Conservation (phyloP, 2,888 invertebrate genomes). For the Euzophera pinguis region DNA sequence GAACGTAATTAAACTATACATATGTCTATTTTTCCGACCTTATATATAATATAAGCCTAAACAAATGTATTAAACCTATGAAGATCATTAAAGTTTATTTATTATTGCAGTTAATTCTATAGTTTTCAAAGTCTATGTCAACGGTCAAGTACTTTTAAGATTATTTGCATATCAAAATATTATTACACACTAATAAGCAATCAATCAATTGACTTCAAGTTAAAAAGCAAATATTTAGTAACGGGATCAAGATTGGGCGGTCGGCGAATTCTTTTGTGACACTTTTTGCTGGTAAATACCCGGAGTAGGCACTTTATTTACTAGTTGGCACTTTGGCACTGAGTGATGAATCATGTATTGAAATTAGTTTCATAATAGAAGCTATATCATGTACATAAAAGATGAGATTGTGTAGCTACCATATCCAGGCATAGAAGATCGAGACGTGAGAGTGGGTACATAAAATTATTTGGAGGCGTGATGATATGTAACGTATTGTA, state of each 20-base stretch:
- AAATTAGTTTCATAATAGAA: not conserved
- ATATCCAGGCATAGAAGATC: too few species aligned
- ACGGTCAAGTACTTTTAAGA: not conserved
- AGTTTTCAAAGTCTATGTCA: not conserved
- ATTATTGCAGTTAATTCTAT: too few species aligned
- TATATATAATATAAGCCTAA: too few species aligned
- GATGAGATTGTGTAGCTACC: too few species aligned
- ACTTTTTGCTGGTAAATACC: not conserved
- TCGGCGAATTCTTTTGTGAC: not conserved
- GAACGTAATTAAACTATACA: too few species aligned
- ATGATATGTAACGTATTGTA: too few species aligned
- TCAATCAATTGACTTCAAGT: conserved; percentile 1
- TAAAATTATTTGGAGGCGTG: too few species aligned
- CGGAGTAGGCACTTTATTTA: not conserved
- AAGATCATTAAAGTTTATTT: too few species aligned
- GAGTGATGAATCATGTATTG: not conserved
- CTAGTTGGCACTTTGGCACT: conserved; percentile 1
- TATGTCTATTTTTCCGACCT: too few species aligned
- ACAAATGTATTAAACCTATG: too few species aligned
- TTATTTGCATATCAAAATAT: conserved; percentile 1
- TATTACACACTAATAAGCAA: conserved; percentile 2
- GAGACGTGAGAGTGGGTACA: too few species aligned
- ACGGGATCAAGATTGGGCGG: not conserved
- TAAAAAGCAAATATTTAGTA: conserved; percentile 5
- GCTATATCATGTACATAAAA: too few species aligned